These are phyloP conservation scores for Dynastes tityus DNA, from an alignment of 2,888 invertebrate species.

Conservation along the genomic window DNA sequence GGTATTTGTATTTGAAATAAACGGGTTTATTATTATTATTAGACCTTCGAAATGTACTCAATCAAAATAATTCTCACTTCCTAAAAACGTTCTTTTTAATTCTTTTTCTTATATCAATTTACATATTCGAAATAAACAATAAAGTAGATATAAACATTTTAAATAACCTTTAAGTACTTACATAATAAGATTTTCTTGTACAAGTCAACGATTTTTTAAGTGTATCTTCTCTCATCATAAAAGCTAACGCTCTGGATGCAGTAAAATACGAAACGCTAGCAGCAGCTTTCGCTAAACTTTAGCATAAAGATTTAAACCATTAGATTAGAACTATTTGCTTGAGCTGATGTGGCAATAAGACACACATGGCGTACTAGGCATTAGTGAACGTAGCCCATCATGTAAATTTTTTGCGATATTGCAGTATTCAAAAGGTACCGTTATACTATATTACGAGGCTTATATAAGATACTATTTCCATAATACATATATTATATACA, in stretches of 20 bases:
- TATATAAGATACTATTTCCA: neutral
- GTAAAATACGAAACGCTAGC: neutral
- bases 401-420: slow-evolving; percentile 60
- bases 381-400: slow-evolving; percentile 56
- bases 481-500: slow-evolving; percentile 26
- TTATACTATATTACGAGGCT: slow-evolving; percentile 52
- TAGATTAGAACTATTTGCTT: slow-evolving; percentile 51
- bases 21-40: no score
- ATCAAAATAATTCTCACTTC: no score
- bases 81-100: no score
- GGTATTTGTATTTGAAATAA: no score
- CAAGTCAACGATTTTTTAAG: no score
- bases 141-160: no score
- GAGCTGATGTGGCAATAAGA: slow-evolving; percentile 55
- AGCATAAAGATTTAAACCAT: slow-evolving; percentile 21
- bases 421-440: slow-evolving; percentile 56
- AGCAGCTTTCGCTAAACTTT: neutral
- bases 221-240: neutral
- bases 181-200: no score
- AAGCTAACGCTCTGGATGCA: neutral
- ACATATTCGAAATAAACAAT: no score
- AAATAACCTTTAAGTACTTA: no score
- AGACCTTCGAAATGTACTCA: no score
- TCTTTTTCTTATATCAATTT: no score
- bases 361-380: slow-evolving; percentile 56